phyloP scores from a whole-genome alignment of 1,140 invertebrate genomes.

The Pissodes strobi region DNA sequence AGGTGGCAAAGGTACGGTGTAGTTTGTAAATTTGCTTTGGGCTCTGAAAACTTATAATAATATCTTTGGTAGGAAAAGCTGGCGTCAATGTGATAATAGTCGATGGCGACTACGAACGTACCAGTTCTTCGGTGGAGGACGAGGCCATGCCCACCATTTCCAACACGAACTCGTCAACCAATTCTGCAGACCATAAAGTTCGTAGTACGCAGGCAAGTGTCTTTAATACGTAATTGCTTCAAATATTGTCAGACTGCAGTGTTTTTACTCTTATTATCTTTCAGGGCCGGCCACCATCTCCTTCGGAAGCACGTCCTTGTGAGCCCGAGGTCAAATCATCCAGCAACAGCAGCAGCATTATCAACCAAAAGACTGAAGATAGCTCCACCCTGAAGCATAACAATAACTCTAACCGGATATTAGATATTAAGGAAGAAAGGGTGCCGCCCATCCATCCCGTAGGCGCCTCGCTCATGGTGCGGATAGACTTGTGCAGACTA shows the following conservation, averaged over 20 bases:
- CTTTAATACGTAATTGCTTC: too few species aligned
- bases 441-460: conserved; percentile 9
- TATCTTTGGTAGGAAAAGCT: conserved; percentile 45
- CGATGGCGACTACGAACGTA: conserved; percentile 51
- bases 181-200: conserved; percentile 34
- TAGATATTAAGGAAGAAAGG: conserved; percentile 19
- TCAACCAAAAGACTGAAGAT: conserved; percentile 41
- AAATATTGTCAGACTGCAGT: too few species aligned
- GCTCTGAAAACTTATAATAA: too few species aligned
- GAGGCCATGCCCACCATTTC: conserved; percentile 46
- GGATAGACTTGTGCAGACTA: conserved; percentile 46
- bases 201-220: too few species aligned
- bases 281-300: not conserved
- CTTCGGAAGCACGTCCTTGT: not conserved
- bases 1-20: conserved; percentile 59
- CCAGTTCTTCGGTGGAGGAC: conserved; percentile 53
- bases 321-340: conserved; percentile 14
- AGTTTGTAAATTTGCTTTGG: not conserved
- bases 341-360: conserved; percentile 16
- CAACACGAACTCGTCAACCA: conserved; percentile 41
- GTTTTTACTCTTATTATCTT: too few species aligned
- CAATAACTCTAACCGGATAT: conserved; percentile 3
- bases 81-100: conserved; percentile 53
- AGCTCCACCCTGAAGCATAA: conserved; percentile 24
- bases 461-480: conserved; percentile 35